Conservation (phyloP, 2,888 invertebrate genomes). For the Horisme vitalbata region DNA sequence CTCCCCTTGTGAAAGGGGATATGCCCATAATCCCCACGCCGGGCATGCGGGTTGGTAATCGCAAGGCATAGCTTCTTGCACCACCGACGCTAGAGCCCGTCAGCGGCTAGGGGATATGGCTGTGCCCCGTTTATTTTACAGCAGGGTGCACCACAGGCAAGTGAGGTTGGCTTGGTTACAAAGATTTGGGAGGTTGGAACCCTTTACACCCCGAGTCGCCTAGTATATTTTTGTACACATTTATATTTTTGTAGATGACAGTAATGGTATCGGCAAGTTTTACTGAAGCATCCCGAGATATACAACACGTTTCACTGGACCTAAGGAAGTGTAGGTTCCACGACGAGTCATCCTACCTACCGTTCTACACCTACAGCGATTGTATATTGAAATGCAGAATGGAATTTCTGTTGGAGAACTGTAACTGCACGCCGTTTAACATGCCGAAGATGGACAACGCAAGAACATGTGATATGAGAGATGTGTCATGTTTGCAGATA, state of each 20-base stretch:
- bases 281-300: constrained; percentile 72
- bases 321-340: constrained; percentile 82
- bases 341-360: constrained; percentile 72
- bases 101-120: no score
- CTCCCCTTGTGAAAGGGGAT: no score
- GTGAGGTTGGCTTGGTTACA: no score
- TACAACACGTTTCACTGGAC: constrained; percentile 64
- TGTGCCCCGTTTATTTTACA: no score
- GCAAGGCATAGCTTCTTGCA: no score
- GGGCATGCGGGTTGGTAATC: no score
- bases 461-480: constrained; percentile 75
- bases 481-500: constrained; percentile 72
- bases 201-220: no score
- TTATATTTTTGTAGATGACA: constrained; percentile 54
- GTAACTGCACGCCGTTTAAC: constrained; percentile 83
- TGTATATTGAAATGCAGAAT: constrained; percentile 83
- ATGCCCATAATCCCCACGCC: no score
- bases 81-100: no score
- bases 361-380: constrained; percentile 82
- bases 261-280: constrained; percentile 68
- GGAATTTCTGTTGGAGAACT: constrained; percentile 72
- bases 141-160: no score
- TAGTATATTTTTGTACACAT: background rate
- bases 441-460: constrained; percentile 67
- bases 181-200: no score